Evolutionary conservation across 1,140 invertebrate genomes (phyloP).

Genomic region (Calephelis nemesis): DNA sequence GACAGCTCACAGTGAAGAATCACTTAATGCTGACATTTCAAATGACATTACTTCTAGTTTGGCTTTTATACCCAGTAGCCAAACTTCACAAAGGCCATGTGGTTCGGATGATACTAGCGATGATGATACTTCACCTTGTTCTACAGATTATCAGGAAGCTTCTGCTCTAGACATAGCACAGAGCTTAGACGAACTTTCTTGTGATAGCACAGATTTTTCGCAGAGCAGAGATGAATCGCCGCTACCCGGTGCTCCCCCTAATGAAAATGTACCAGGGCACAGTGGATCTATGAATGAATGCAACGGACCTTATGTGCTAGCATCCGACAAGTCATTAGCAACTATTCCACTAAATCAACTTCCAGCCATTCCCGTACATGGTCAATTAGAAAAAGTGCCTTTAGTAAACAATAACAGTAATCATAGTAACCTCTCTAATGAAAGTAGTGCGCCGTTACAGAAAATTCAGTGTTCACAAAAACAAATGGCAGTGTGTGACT

Average conservation of each 20-base stretch:
- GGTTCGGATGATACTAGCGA: slow-evolving; percentile 57
- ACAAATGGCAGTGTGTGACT: slow-evolving; percentile 15
- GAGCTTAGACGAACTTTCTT: slow-evolving; percentile 65
- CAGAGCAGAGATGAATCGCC: slow-evolving; percentile 71
- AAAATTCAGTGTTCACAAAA: slow-evolving; percentile 19
- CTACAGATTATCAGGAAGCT: slow-evolving; percentile 71
- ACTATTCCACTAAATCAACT: slow-evolving; percentile 53
- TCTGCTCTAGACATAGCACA: slow-evolving; percentile 68
- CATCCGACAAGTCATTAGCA: slow-evolving; percentile 34
- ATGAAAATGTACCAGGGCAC: slow-evolving; percentile 33
- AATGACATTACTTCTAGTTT: slow-evolving; percentile 70
- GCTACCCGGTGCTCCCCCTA: slow-evolving; percentile 34
- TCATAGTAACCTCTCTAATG: background rate
- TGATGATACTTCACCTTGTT: slow-evolving; percentile 69
- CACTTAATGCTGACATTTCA: slow-evolving; percentile 65
- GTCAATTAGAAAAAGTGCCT: slow-evolving; percentile 44
- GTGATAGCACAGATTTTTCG: slow-evolving; percentile 67
- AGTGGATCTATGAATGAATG: slow-evolving; percentile 39
- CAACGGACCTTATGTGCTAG: slow-evolving; percentile 34
- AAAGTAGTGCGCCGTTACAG: slow-evolving; percentile 8
- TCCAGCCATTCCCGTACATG: slow-evolving; percentile 56
- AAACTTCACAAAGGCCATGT: slow-evolving; percentile 54
- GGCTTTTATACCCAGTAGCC: slow-evolving; percentile 67
- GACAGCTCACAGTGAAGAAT: slow-evolving; percentile 55
- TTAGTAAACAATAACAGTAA: slow-evolving; percentile 28